phyloP scores from a whole-genome alignment of 2,113 vertebrate species.

The Budorcas taxicolor region DNA sequence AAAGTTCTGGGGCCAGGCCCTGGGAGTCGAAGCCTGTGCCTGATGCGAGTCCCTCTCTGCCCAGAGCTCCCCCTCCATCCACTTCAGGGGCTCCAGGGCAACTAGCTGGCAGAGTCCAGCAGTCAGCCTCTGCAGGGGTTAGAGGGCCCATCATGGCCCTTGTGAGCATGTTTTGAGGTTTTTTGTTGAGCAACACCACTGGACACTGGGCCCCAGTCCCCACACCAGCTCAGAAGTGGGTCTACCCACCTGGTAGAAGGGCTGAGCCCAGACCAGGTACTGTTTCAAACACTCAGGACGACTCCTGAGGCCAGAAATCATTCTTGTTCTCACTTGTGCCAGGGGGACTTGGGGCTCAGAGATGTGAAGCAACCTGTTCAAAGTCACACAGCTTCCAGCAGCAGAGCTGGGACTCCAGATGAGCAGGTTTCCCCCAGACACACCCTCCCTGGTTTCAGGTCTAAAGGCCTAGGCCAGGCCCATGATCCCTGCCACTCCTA shows the following conservation, averaged over 20 bases:
- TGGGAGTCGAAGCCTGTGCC: fast-evolving
- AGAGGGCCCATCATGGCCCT: fast-evolving
- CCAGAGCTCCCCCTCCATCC: background rate
- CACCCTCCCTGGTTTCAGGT: background rate
- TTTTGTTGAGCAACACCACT: fast-evolving
- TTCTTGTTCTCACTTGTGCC: fast-evolving
- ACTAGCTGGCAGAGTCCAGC: background rate
- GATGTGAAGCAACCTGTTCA: background rate
- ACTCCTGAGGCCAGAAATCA: background rate
- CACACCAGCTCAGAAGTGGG: fast-evolving
- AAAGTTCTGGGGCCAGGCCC: background rate
- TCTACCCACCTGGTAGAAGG: too few relatives aligned
- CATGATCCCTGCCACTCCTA: fast-evolving
- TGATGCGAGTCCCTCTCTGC: background rate
- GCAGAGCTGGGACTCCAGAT: fast-evolving
- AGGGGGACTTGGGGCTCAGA: background rate
- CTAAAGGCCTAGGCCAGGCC: background rate
- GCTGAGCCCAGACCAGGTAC: fast-evolving
- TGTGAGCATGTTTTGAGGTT: fast-evolving
- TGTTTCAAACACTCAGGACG: fast-evolving
- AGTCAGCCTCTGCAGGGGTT: too few relatives aligned
- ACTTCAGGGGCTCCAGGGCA: fast-evolving
- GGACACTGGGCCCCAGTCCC: background rate
- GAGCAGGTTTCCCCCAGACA: fast-evolving
- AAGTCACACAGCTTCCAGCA: background rate